Evolutionary conservation across 37 sponge, comb jelly and placozoan genomes (phyloP).

Genomic region (Ianthella basta): DNA sequence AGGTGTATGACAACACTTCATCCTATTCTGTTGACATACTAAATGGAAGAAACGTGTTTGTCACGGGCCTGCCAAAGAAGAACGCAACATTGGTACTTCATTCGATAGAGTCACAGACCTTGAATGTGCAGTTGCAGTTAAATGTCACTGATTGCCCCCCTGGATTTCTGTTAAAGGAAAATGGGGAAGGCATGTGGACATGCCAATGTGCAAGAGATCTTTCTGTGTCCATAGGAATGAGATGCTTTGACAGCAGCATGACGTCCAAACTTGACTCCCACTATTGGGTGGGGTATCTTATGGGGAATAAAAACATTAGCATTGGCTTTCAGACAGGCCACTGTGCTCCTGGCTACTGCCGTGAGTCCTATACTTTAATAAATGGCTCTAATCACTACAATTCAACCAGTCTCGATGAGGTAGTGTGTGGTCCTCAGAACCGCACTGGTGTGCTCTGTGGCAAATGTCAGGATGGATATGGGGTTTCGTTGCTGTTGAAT

Average conservation of each 20-base stretch:
- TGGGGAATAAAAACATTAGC: too few relatives aligned
- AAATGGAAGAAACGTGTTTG: background rate
- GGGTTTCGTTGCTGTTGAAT: background rate
- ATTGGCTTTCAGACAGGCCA: background rate
- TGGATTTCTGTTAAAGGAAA: background rate
- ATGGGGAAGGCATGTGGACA: too few relatives aligned
- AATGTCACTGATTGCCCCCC: slow-evolving; percentile 9
- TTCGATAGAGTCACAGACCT: background rate
- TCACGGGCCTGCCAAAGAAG: background rate
- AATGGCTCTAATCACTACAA: slow-evolving; percentile 11
- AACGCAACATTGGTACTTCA: background rate
- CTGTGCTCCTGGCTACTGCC: background rate
- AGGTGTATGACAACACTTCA: background rate
- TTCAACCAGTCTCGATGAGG: background rate
- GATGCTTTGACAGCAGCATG: background rate
- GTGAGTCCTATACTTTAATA: background rate
- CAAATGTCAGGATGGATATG: background rate
- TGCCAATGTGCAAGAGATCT: too few relatives aligned
- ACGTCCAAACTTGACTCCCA: background rate
- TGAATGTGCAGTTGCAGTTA: background rate
- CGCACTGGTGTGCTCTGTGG: slow-evolving; percentile 17
- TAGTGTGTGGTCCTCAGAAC: background rate
- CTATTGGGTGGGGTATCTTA: slow-evolving; percentile 16
- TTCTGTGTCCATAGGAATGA: background rate
- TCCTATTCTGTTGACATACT: background rate